Percentiles rank a stretch among this genome's conserved stretches.
phyloP scores from a whole-genome alignment of 53 echinoderm and acorn worm species.

The Antedon mediterranea region DNA sequence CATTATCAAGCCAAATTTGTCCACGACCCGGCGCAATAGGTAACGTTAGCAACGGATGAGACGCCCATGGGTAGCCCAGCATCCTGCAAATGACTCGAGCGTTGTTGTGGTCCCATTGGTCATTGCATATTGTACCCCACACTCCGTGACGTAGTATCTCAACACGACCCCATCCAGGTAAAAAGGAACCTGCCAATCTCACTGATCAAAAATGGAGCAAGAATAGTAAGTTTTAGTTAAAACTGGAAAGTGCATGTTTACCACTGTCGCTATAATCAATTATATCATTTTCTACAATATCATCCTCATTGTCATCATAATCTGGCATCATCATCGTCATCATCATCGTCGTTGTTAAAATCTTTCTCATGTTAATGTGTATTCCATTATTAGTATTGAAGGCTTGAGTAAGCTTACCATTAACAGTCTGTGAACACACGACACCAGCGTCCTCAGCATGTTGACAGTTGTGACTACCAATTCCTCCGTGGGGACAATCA shows the following conservation, averaged over 20 bases:
- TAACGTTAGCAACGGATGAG: too few relatives aligned
- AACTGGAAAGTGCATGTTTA: too few relatives aligned
- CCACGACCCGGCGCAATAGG: background rate
- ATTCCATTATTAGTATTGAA: too few relatives aligned
- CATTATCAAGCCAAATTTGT: background rate
- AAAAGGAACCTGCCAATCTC: background rate
- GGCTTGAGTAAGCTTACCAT: background rate
- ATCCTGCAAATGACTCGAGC: background rate
- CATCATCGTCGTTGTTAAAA: too few relatives aligned
- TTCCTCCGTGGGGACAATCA: background rate
- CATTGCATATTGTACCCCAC: background rate
- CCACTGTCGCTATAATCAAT: too few relatives aligned
- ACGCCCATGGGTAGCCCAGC: background rate
- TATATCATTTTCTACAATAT: too few relatives aligned
- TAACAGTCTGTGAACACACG: background rate
- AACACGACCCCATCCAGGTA: background rate
- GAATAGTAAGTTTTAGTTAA: too few relatives aligned
- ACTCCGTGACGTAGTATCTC: background rate
- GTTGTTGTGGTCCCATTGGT: background rate
- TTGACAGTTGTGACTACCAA: background rate
- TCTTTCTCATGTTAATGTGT: too few relatives aligned
- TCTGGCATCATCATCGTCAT: too few relatives aligned
- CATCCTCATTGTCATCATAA: too few relatives aligned
- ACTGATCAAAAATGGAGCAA: background rate
- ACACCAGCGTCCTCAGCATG: background rate